Percentiles rank a stretch among this genome's conserved stretches.
Evolutionary conservation across 2,888 invertebrate genomes (phyloP).

Genomic region (Parnassius smintheus): DNA sequence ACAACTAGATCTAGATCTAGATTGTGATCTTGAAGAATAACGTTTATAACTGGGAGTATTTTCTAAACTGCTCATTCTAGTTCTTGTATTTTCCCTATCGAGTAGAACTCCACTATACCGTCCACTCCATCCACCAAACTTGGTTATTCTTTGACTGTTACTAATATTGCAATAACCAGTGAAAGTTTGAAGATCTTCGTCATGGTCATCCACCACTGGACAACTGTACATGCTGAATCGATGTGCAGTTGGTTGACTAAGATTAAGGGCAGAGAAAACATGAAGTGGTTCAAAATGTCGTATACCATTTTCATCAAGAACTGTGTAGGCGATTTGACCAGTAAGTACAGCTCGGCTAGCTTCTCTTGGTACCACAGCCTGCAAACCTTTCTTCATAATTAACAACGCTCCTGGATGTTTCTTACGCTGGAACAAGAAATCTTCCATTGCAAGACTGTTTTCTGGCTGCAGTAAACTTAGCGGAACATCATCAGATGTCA

Average conservation of each 20-base stretch:
- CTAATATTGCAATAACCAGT: constrained; percentile 74
- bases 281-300: constrained; percentile 88
- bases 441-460: constrained; percentile 89
- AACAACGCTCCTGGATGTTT: constrained; percentile 83
- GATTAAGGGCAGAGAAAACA: constrained; percentile 85
- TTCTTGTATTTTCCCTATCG: constrained; percentile 68
- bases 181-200: constrained; percentile 69
- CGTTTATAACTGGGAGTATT: constrained; percentile 81
- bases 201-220: constrained; percentile 79
- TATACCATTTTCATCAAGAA: constrained; percentile 88
- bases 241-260: constrained; percentile 83
- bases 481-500: constrained; percentile 87
- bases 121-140: constrained; percentile 68
- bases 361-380: constrained; percentile 89
- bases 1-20: constrained; percentile 72
- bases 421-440: constrained; percentile 83
- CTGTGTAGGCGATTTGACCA: constrained; percentile 87
- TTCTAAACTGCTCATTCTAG: constrained; percentile 72
- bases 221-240: constrained; percentile 85
- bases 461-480: constrained; percentile 83
- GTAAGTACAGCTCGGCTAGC: constrained; percentile 87
- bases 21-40: constrained; percentile 69
- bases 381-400: constrained; percentile 87
- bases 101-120: constrained; percentile 64
- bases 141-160: constrained; percentile 71